Percentiles rank a stretch among this genome's conserved stretches.
Conservation (phyloP, 2,888 invertebrate species). For the Polylopha cassiicola region DNA sequence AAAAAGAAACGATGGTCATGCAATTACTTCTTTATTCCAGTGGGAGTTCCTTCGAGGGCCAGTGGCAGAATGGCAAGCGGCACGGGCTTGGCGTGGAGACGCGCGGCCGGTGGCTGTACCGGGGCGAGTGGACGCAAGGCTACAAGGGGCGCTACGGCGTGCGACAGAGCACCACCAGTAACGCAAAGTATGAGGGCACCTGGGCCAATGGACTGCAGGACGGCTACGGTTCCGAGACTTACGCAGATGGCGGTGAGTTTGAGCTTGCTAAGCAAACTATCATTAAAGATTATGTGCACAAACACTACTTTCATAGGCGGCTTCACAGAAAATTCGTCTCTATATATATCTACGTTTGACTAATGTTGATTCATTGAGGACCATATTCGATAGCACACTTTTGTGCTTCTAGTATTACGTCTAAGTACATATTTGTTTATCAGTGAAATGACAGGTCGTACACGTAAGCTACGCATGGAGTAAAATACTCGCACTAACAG, state of each 20-base stretch:
- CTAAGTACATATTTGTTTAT: too few relatives aligned
- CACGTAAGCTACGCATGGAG: too few relatives aligned
- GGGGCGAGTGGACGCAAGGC: conserved; percentile 99
- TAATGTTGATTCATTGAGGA: too few relatives aligned
- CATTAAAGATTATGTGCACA: neutral
- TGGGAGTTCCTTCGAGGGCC: conserved; percentile 97
- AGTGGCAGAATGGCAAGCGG: conserved; percentile 99
- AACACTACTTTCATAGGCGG: neutral
- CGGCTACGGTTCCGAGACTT: conserved; percentile 99
- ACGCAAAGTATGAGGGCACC: conserved; percentile 97
- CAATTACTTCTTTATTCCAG: conserved; percentile 72
- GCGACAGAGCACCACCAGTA: conserved; percentile 95
- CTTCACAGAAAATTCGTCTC: neutral
- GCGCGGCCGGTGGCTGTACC: conserved; percentile 97
- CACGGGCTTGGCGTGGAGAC: conserved; percentile 99
- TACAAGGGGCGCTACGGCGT: conserved; percentile 99
- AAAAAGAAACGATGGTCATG: too few relatives aligned
- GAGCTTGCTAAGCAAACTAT: conserved; percentile 24
- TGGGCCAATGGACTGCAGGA: conserved; percentile 99
- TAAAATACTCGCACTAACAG: too few relatives aligned
- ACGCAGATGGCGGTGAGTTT: conserved; percentile 97
- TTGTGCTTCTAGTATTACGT: too few relatives aligned
- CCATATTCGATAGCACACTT: too few relatives aligned
- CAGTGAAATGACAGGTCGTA: too few relatives aligned
- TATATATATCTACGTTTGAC: too few relatives aligned